Base-by-base conservation (phyloP, 2,113 vertebrate genomes). In the Phoxinus phoxinus region DNA sequence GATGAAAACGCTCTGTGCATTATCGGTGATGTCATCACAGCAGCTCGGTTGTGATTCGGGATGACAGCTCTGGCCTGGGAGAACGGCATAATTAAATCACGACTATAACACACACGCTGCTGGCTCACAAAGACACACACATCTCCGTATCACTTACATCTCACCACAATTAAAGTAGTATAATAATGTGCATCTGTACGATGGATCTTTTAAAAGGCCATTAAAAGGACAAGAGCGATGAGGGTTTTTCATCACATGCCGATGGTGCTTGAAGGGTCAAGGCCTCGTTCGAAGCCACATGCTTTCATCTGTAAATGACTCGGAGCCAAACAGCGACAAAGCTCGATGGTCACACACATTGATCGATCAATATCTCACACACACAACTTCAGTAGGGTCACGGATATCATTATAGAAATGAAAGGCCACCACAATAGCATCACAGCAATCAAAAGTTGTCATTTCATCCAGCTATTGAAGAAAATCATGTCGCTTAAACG, bases 71-170 rank as follows among this genome's bases (percentile, higher is more conserved):
- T 67, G 61, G 84, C 88, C 90, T 85, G 71, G n/a, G 74, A 85
- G 75, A 41, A 77, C 27, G 30, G 44, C 53, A 25, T 87, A 84
- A 89, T 88, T 87, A 88, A 89, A 89, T 89, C 74, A 83, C 74
- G 46, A 83, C 21, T 13, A 72, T 30, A 35, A 83, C 82, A 67
- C n/a, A 63, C 58, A 41, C 61, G 51, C 71, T 51, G 19, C 56
- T 44, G 25, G 75, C 35, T 46, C 23, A 53, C 80, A 81, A 44
- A 83, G 76, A 85, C 56, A 73, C 59, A 85, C 71, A 79, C 61
- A 48, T 59, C 56, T 86, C 78, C 12, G 3, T 76, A 82, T 83
- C 75, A 51, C 73, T 85, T 51, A 35, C 15, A 80, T 59, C 32
- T 44, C n/a, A 51, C 51, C 56, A 12, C 30, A n/a, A 27, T 78